These are phyloP conservation scores for Plutomurus gul DNA, from an alignment of 1,140 invertebrate genomes.

Conservation along the genomic window DNA sequence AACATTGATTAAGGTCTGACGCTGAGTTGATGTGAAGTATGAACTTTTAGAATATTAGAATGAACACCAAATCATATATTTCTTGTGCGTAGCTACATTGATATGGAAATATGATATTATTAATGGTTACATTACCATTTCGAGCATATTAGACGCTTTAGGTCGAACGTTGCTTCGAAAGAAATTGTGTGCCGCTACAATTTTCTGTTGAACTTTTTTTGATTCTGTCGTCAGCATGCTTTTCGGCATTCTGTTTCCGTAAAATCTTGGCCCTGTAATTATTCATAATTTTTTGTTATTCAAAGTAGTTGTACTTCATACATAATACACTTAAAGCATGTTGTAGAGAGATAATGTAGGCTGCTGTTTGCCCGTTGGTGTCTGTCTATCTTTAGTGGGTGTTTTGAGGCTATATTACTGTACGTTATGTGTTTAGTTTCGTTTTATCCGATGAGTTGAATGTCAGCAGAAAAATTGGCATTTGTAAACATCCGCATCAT, in stretches of 20 bases:
- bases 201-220: conserved; percentile 69
- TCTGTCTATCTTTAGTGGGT: too few relatives aligned
- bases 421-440: not conserved
- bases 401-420: not conserved
- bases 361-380: too few relatives aligned
- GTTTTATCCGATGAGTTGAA: not conserved
- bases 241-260: conserved; percentile 67
- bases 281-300: not conserved
- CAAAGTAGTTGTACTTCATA: not conserved
- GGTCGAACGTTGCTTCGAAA: conserved; percentile 75
- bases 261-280: conserved; percentile 62
- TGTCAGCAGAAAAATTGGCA: conserved; percentile 21
- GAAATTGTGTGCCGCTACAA: conserved; percentile 76
- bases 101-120: not conserved
- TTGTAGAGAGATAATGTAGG: too few relatives aligned
- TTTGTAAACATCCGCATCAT: conserved; percentile 33
- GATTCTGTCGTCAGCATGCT: conserved; percentile 64
- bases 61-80: too few relatives aligned
- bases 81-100: too few relatives aligned
- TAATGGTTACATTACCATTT: conserved; percentile 68
- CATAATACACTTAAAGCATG: too few relatives aligned
- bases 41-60: not conserved
- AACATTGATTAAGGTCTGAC: too few relatives aligned
- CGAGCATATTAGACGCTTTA: conserved; percentile 76
- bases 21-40: too few relatives aligned